phyloP scores from a whole-genome alignment of 2,888 invertebrate species.

The Xanthostigma xanthostigma region DNA sequence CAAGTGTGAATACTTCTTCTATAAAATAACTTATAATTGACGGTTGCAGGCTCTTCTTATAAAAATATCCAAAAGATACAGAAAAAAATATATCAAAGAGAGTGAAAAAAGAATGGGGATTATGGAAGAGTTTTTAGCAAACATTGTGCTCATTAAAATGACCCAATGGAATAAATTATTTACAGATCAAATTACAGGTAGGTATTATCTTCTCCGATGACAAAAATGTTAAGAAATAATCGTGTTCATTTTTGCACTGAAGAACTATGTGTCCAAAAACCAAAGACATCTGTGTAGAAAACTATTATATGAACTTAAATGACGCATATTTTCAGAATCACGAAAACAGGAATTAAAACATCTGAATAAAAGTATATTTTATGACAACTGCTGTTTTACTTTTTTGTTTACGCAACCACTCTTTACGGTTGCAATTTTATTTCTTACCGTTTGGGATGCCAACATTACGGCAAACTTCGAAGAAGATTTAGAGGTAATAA shows the following conservation, averaged over 20 bases:
- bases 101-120: conserved; percentile 14
- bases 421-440: conserved; percentile 5
- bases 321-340: conserved; percentile 2
- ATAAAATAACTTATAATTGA: too few species aligned
- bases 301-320: background rate
- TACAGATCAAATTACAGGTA: conserved; percentile 15
- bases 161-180: conserved; percentile 18
- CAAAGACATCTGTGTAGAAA: too few species aligned
- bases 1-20: too few species aligned
- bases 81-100: too few species aligned
- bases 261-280: too few species aligned
- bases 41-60: too few species aligned
- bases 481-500: background rate
- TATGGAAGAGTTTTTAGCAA: conserved; percentile 18
- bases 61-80: too few species aligned
- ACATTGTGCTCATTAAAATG: conserved; percentile 18
- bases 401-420: conserved; percentile 7
- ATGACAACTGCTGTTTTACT: conserved; percentile 6
- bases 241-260: too few species aligned
- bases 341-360: conserved; percentile 7
- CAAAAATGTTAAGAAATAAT: too few species aligned
- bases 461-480: background rate
- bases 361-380: conserved; percentile 5
- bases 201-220: background rate
- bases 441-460: background rate